Evolutionary conservation across 2,888 invertebrate species (phyloP), one percentile per base, ranked within the genome.

Genomic region (Julus scandinavius): DNA sequence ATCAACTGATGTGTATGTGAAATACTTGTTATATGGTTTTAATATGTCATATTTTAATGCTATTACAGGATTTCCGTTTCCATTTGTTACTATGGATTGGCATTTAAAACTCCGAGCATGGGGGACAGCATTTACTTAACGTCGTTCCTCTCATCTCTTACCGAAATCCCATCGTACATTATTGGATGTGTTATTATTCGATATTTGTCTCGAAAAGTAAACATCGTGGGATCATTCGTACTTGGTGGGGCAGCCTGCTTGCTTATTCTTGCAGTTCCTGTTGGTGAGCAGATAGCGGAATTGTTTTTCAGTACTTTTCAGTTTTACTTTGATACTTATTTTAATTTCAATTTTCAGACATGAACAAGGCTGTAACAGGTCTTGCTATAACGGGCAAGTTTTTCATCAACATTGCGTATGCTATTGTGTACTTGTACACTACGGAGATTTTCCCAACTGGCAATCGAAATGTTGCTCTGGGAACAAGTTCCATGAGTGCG

Each of bases 401-500:
- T 86, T 88, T 86, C 45, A 88, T 88, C 49, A 80, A 58, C 20
- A 88, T 88, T 72, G 80, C 87, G 2, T 88, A 86, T 49, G 88
- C 88, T 11, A 88, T 88, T 20, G 72, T 88, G n/a, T 88, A 88
- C 72, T 86, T 88, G 38, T 88, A 88, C 80, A 85, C 88, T 13
- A 87, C 88, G 45, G 88, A 88, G 38, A 88, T 88, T 15, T 88
- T 88, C n/a, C 88, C 88, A 49, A 88, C 88, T 41, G 80, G 83
- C 7, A 87, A 86, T 72, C 58, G 88, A 87, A 88, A 87, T 38
- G 72, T 86, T 11, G 88, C 88, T 58, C 63, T 88, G 13, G 88
- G 88, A 45, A 86, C 88, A 29, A 88, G 88, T 87, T 88, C 88
- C 15, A 88, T 88, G 88, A 85, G 88, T 86, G 88, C 88, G 17